These are phyloP conservation scores for Patagioenas fasciata DNA, from an alignment of 2,113 vertebrate species.

Conservation along the genomic window DNA sequence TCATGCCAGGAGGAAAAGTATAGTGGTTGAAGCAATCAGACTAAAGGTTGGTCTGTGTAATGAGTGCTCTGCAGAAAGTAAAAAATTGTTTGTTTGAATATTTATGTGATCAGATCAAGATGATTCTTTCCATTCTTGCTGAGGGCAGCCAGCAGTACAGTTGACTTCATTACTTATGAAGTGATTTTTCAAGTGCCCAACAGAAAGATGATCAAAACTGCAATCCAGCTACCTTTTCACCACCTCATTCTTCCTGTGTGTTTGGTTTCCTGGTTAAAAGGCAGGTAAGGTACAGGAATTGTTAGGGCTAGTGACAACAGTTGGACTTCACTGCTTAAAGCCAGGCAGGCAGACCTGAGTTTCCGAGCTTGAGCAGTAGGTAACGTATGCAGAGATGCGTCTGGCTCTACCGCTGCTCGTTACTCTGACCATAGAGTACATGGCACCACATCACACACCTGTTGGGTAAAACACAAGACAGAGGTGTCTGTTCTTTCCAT, in stretches of 20 bases:
- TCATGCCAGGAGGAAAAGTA: neutral
- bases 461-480: neutral
- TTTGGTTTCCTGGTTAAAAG: neutral
- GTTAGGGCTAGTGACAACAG: neutral
- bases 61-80: neutral
- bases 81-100: neutral
- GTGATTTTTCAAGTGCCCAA: neutral
- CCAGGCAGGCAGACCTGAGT: neutral
- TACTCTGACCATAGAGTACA: neutral
- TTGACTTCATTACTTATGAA: neutral
- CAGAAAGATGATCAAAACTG: neutral
- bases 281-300: neutral
- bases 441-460: neutral
- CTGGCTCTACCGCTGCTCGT: neutral
- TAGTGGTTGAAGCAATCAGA: neutral
- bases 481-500: neutral
- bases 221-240: neutral
- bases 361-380: neutral
- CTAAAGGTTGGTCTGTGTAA: neutral
- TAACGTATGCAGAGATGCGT: accelerated
- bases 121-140: neutral
- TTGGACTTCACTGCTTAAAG: neutral
- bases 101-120: neutral
- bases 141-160: neutral
- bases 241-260: neutral